phyloP scores from a whole-genome alignment of 2,888 invertebrate genomes.

The Leptothorax acervorum region DNA sequence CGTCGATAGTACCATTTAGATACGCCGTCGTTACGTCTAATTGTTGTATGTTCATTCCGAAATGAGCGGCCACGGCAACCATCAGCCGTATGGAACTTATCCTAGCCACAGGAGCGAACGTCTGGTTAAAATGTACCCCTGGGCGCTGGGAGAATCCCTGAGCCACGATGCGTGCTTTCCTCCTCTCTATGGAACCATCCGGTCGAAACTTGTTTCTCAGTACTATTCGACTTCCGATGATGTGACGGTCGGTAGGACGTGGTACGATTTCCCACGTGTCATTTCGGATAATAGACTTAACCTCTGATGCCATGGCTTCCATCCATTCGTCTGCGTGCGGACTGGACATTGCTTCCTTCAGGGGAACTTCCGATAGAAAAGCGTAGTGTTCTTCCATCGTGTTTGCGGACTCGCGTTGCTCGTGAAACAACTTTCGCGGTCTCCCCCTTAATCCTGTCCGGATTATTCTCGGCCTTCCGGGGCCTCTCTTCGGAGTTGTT shows the following conservation, averaged over 20 bases:
- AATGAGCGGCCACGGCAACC: background rate
- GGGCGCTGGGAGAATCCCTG: background rate
- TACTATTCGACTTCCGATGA: background rate
- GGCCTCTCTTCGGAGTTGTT: background rate
- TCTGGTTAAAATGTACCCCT: background rate
- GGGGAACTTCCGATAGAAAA: background rate
- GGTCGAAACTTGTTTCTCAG: background rate
- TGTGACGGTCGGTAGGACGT: background rate
- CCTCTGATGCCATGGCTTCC: background rate
- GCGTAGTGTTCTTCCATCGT: background rate
- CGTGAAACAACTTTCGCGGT: background rate
- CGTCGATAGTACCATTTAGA: background rate
- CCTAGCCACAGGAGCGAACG: background rate
- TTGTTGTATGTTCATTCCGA: background rate
- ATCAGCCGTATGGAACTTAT: background rate
- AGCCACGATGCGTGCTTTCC: background rate
- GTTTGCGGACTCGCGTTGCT: background rate
- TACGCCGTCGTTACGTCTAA: background rate
- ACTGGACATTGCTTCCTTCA: background rate
- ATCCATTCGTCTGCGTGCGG: background rate
- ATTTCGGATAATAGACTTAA: background rate
- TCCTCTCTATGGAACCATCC: background rate
- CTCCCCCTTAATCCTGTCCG: background rate
- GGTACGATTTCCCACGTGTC: background rate
- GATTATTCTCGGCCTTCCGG: background rate